Conservation (phyloP, 1,140 invertebrate genomes). For the Bilobella aurantiaca region DNA sequence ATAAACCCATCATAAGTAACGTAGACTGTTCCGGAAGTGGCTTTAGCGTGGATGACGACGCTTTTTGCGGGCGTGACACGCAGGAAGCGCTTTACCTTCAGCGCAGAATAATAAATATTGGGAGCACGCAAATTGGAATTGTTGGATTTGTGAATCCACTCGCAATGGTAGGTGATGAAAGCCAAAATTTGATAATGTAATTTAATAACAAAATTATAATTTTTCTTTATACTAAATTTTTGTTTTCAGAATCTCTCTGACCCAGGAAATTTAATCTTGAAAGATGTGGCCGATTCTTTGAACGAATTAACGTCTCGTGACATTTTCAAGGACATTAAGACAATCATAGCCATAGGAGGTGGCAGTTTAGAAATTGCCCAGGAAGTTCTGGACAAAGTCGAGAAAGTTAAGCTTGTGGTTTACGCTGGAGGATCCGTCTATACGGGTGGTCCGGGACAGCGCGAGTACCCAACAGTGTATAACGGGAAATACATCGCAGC, state of each 20-base stretch:
- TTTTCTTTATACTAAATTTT: not conserved
- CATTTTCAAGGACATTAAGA: not conserved
- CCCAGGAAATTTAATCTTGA: not conserved
- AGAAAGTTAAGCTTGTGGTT: constrained; percentile 14
- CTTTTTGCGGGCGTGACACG: not conserved
- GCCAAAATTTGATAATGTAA: not conserved
- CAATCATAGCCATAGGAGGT: constrained; percentile 16
- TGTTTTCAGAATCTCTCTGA: constrained; percentile 5
- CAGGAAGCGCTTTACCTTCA: not conserved
- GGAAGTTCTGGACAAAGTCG: constrained; percentile 5
- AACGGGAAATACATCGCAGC: constrained; percentile 6
- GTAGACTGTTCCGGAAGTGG: not conserved
- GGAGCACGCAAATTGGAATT: not conserved
- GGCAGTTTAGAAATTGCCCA: constrained; percentile 14
- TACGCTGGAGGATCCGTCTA: constrained; percentile 6
- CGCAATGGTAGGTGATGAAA: not conserved
- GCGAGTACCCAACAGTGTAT: constrained; percentile 1
- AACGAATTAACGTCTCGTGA: not conserved
- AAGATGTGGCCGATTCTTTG: not conserved
- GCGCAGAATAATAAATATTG: not conserved
- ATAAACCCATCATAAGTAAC: constrained; percentile 1
- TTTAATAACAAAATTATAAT: not conserved
- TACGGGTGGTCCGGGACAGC: not conserved
- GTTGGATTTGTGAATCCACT: constrained; percentile 13
- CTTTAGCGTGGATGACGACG: not conserved